Percentiles rank a stretch among this genome's conserved stretches.
These are phyloP conservation scores for Cuculus canorus DNA, from an alignment of 2,797 vertebrate species.

Conservation along the genomic window DNA sequence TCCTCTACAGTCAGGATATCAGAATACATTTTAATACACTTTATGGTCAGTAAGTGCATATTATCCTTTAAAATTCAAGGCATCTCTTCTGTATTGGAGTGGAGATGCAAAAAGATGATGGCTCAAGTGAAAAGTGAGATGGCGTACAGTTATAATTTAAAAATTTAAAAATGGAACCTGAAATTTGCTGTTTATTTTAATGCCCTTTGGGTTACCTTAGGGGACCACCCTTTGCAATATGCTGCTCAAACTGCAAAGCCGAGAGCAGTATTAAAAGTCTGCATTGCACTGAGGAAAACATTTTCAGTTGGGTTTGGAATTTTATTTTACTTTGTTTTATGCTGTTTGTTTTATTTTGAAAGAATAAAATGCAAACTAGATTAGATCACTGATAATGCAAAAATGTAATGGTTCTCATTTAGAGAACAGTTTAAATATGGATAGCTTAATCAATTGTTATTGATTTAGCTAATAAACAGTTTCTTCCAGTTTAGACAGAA, in stretches of 20 bases:
- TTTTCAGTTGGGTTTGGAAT: background rate
- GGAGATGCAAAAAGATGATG: background rate
- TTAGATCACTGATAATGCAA: background rate
- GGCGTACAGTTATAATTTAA: background rate
- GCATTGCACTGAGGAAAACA: background rate
- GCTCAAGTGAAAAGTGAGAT: constrained; percentile 11
- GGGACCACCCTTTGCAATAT: background rate
- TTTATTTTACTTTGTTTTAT: background rate
- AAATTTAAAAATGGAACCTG: background rate
- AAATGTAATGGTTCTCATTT: background rate
- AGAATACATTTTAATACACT: background rate
- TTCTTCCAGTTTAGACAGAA: constrained; percentile 8
- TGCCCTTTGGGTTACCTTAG: background rate
- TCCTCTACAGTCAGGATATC: background rate
- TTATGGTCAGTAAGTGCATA: background rate
- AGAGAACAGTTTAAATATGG: background rate
- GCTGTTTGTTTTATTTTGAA: background rate
- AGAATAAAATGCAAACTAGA: background rate
- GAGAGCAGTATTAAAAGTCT: background rate
- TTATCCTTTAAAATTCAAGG: background rate
- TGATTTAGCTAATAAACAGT: background rate
- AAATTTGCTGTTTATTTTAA: background rate
- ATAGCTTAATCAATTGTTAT: background rate
- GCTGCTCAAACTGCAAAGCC: background rate
- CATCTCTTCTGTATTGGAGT: background rate